phyloP scores from a whole-genome alignment of 1,140 invertebrate genomes.

The Dinothrombium tinctorium region DNA sequence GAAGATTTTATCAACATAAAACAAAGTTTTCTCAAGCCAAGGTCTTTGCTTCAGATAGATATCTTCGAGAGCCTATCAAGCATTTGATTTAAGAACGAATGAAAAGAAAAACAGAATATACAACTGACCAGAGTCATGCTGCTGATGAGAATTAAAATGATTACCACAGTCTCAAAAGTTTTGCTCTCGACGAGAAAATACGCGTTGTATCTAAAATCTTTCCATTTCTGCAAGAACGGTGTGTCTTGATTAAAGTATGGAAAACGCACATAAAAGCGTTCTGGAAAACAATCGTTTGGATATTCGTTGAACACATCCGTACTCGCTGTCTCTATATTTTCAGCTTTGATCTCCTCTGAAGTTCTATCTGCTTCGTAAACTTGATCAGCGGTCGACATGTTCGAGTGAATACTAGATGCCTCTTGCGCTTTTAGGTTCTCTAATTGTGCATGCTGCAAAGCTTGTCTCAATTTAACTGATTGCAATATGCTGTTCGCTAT shows the following conservation, averaged over 20 bases:
- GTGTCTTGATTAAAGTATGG: slow-evolving; percentile 19
- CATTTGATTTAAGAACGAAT: background rate
- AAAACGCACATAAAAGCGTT: slow-evolving; percentile 49
- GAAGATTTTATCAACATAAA: slow-evolving; percentile 93
- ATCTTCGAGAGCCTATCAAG: slow-evolving; percentile 90
- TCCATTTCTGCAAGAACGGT: slow-evolving; percentile 80
- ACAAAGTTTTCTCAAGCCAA: slow-evolving; percentile 68
- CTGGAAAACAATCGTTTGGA: slow-evolving; percentile 76
- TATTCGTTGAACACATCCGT: no score
- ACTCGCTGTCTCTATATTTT: slow-evolving; percentile 15
- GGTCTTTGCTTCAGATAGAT: slow-evolving; percentile 67
- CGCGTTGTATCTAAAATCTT: slow-evolving; percentile 65
- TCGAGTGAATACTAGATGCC: slow-evolving; percentile 76
- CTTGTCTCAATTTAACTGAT: no score
- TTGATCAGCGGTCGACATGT: no score
- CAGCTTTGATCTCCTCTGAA: slow-evolving; percentile 5
- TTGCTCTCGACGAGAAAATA: slow-evolving; percentile 91
- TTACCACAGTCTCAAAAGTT: slow-evolving; percentile 97
- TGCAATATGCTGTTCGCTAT: no score
- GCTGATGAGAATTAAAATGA: slow-evolving; percentile 89
- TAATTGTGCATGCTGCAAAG: no score
- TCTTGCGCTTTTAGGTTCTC: slow-evolving; percentile 61
- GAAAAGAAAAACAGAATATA: background rate
- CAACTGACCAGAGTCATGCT: slow-evolving; percentile 82
- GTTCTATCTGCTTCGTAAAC: background rate